Evolutionary conservation across 2,797 vertebrate genomes (phyloP).

Genomic region (Pseudochirops cupreus): DNA sequence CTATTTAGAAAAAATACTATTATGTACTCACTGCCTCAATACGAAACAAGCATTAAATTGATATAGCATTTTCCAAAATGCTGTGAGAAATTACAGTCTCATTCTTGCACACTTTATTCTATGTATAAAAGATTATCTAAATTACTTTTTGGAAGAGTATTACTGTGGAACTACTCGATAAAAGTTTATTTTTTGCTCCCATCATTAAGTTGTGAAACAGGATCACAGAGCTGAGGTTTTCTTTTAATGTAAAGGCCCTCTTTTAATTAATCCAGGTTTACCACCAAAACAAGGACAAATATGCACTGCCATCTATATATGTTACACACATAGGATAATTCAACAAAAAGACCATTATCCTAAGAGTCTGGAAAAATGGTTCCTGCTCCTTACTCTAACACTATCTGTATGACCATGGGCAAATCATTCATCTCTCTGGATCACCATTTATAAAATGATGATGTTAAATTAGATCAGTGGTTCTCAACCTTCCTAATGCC

Average conservation of each 20-base stretch:
- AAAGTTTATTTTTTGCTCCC: background rate
- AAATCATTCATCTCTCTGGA: background rate
- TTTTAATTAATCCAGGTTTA: background rate
- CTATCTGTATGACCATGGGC: background rate
- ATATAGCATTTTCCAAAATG: background rate
- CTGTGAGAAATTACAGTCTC: background rate
- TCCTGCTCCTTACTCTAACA: background rate
- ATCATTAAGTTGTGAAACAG: background rate
- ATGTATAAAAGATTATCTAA: background rate
- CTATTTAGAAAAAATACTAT: conserved; percentile 8
- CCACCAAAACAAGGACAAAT: background rate
- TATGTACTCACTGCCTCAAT: background rate
- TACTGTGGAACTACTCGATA: background rate
- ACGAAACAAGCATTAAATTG: background rate
- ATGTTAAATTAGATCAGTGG: too few relatives aligned
- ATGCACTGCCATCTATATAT: background rate
- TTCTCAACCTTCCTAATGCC: too few relatives aligned
- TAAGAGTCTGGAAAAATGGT: background rate
- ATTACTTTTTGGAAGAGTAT: background rate
- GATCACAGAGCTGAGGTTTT: background rate
- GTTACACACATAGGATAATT: background rate
- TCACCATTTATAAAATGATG: background rate
- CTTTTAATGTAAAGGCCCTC: background rate
- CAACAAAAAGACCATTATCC: background rate
- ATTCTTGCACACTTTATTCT: background rate